Conservation (phyloP, 2,888 invertebrate species). For the Hypena proboscidalis region DNA sequence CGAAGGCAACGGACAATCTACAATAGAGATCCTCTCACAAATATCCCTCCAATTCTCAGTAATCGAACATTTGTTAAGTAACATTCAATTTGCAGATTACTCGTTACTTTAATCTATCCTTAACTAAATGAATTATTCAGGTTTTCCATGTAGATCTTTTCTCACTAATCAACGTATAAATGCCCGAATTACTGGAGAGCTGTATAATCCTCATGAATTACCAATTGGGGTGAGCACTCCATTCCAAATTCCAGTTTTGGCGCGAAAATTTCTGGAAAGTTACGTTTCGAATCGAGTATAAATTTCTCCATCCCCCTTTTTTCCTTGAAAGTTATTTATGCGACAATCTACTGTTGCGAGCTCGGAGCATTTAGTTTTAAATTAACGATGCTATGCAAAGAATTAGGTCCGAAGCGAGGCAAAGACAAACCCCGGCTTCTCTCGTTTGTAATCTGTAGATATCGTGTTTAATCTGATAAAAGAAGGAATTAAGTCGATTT, state of each 20-base stretch:
- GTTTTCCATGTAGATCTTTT: slow-evolving; percentile 40
- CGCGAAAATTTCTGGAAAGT: slow-evolving; percentile 44
- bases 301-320: slow-evolving; percentile 52
- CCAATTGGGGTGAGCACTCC: slow-evolving; percentile 44
- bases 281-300: slow-evolving; percentile 38
- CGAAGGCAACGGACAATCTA: too few relatives aligned
- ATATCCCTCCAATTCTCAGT: slow-evolving; percentile 7
- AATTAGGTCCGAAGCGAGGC: slow-evolving; percentile 29
- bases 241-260: slow-evolving; percentile 35
- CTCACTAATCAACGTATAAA: slow-evolving; percentile 50
- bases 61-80: slow-evolving; percentile 30
- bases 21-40: background rate
- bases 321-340: slow-evolving; percentile 72
- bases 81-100: slow-evolving; percentile 43
- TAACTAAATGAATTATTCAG: slow-evolving; percentile 47
- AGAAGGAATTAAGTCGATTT: slow-evolving; percentile 56
- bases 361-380: slow-evolving; percentile 71
- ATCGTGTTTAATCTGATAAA: slow-evolving; percentile 61
- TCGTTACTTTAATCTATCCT: slow-evolving; percentile 30
- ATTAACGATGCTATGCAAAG: too few relatives aligned
- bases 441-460: slow-evolving; percentile 55
- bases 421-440: slow-evolving; percentile 40
- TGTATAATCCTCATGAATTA: slow-evolving; percentile 57
- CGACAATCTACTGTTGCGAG: slow-evolving; percentile 67
- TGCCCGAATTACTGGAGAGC: slow-evolving; percentile 43